A percentile compares a stretch with the other conserved stretches of the same genome.
Evolutionary conservation across 2,888 invertebrate genomes (phyloP).

Genomic region (Tiliacea citrago): DNA sequence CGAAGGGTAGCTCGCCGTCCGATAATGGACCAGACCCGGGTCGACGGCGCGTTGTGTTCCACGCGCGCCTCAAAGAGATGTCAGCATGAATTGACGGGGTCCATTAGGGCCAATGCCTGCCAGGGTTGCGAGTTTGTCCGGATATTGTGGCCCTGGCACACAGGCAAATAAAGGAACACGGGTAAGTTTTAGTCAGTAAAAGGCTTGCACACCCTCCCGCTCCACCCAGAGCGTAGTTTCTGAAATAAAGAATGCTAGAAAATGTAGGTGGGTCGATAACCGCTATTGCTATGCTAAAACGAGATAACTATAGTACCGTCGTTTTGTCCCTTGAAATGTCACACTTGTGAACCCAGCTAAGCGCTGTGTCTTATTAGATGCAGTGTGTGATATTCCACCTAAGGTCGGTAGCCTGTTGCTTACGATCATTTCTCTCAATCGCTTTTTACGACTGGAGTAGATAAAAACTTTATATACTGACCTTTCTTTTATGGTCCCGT

Average conservation of each 20-base stretch:
- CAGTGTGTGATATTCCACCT: background rate
- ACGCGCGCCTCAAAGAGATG: too few relatives aligned
- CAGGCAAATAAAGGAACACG: too few relatives aligned
- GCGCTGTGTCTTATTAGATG: background rate
- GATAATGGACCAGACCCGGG: too few relatives aligned
- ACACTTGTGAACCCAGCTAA: background rate
- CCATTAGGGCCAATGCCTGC: too few relatives aligned
- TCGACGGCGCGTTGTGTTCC: too few relatives aligned
- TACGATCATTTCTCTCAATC: constrained; percentile 48
- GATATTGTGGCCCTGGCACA: too few relatives aligned
- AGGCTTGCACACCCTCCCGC: too few relatives aligned
- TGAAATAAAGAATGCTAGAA: background rate
- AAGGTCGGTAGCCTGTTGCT: constrained; percentile 50
- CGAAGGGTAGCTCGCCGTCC: too few relatives aligned
- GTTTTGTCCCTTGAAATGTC: background rate
- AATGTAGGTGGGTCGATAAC: background rate
- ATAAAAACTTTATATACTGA: constrained; percentile 60
- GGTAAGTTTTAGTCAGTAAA: too few relatives aligned
- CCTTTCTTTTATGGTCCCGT: constrained; percentile 55
- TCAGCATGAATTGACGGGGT: too few relatives aligned
- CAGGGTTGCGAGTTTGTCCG: too few relatives aligned
- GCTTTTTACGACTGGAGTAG: constrained; percentile 54
- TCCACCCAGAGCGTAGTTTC: background rate
- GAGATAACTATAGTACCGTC: background rate
- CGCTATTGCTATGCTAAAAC: background rate